phyloP scores from a whole-genome alignment of 2,113 vertebrate genomes.

The Glaucidium brasilianum region DNA sequence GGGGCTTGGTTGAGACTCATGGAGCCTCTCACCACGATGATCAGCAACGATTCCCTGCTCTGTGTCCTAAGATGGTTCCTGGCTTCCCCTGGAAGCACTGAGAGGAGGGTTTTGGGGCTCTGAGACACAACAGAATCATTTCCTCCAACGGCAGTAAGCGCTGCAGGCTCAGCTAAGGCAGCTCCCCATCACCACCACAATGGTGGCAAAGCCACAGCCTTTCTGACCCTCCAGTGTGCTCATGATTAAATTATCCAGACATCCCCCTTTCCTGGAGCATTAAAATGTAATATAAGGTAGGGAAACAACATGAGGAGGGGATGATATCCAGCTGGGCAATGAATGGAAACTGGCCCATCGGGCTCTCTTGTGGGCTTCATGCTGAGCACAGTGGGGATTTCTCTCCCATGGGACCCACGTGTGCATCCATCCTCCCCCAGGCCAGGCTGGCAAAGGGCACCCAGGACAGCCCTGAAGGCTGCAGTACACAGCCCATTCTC shows the following conservation, averaged over 20 bases:
- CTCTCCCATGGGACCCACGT: fast-evolving
- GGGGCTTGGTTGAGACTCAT: background rate
- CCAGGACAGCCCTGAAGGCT: background rate
- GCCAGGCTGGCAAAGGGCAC: background rate
- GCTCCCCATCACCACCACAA: background rate
- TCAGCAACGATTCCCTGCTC: background rate
- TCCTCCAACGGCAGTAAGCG: background rate
- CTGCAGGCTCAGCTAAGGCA: background rate
- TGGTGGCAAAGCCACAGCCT: fast-evolving
- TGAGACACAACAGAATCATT: background rate
- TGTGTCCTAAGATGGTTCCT: background rate
- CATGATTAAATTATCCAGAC: background rate
- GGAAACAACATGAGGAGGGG: background rate
- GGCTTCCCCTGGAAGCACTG: background rate
- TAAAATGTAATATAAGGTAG: background rate
- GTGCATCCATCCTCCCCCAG: fast-evolving
- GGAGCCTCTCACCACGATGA: background rate
- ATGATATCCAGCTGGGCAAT: background rate
- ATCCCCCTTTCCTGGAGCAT: background rate
- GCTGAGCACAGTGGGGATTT: background rate
- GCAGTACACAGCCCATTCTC: background rate
- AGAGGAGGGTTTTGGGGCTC: background rate
- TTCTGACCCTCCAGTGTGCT: background rate
- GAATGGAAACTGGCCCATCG: fast-evolving
- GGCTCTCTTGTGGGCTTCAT: fast-evolving